phyloP scores from a whole-genome alignment of 2,113 vertebrate genomes.

The Phocoena phocoena region DNA sequence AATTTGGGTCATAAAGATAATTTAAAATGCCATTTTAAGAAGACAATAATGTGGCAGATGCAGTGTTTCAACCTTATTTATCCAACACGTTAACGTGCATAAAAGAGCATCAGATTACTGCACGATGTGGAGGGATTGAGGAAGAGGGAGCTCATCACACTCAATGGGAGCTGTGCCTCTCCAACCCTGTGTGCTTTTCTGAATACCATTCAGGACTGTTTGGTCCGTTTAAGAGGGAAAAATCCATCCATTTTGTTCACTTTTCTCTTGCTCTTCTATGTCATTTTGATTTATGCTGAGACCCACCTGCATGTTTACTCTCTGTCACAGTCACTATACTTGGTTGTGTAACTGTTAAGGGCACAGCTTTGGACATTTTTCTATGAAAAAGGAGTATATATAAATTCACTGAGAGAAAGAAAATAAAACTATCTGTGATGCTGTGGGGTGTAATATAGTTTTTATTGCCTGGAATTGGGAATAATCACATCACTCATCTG shows the following conservation, averaged over 20 bases:
- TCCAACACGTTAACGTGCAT: background rate
- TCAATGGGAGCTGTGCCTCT: background rate
- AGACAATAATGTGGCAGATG: background rate
- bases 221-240: background rate
- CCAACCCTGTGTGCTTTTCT: background rate
- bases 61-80: background rate
- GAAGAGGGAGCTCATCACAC: background rate
- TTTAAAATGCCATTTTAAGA: background rate
- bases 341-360: background rate
- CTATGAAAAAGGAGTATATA: background rate
- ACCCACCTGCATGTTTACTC: accelerated
- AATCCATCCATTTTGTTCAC: accelerated
- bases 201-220: background rate
- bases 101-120: background rate
- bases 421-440: background rate
- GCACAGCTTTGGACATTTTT: background rate
- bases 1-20: background rate
- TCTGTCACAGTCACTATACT: accelerated
- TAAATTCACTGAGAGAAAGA: background rate
- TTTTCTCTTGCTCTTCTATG: background rate
- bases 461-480: background rate
- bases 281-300: background rate
- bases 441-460: background rate
- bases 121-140: accelerated
- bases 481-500: background rate